These are phyloP conservation scores for Lordiphosa fenestrarum DNA, from an alignment of 2,888 invertebrate species.

Conservation along the genomic window DNA sequence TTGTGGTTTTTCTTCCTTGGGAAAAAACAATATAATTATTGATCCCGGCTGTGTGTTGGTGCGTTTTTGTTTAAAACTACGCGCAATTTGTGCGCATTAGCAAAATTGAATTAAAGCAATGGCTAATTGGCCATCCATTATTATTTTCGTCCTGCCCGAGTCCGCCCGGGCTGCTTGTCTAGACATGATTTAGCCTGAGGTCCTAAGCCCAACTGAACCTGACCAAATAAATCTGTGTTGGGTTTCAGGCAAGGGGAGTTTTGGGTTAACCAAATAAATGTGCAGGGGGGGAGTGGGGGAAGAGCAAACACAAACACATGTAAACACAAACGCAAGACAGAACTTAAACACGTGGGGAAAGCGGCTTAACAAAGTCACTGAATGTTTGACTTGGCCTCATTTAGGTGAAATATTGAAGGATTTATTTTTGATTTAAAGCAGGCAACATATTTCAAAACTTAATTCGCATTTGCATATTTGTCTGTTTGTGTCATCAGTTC, in stretches of 20 bases:
- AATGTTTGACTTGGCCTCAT: slow-evolving; percentile 49
- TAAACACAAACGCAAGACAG: slow-evolving; percentile 52
- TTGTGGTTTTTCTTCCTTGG: slow-evolving; percentile 5
- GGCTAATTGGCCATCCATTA: slow-evolving; percentile 52
- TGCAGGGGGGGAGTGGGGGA: slow-evolving; percentile 4
- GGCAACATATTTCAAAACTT: too few species aligned
- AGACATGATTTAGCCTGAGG: slow-evolving; percentile 59
- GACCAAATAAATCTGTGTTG: slow-evolving; percentile 62
- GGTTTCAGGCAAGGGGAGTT: slow-evolving; percentile 29
- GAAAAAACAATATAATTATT: slow-evolving; percentile 10
- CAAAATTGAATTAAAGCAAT: slow-evolving; percentile 48
- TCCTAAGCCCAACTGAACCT: slow-evolving; percentile 14
- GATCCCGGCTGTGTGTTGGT: neutral
- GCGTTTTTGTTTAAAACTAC: slow-evolving; percentile 13
- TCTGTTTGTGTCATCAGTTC: slow-evolving; percentile 9
- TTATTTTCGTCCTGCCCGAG: neutral
- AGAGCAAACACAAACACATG: slow-evolving; percentile 51
- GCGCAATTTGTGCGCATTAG: slow-evolving; percentile 4
- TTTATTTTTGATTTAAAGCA: too few species aligned
- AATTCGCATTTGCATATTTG: slow-evolving; percentile 7
- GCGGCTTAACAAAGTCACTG: slow-evolving; percentile 57
- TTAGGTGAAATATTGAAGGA: neutral
- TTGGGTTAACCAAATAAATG: slow-evolving; percentile 62
- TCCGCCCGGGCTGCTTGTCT: slow-evolving; percentile 39
- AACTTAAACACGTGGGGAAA: slow-evolving; percentile 53